phyloP scores from a whole-genome alignment of 2,113 vertebrate genomes.

The Thomomys bottae region DNA sequence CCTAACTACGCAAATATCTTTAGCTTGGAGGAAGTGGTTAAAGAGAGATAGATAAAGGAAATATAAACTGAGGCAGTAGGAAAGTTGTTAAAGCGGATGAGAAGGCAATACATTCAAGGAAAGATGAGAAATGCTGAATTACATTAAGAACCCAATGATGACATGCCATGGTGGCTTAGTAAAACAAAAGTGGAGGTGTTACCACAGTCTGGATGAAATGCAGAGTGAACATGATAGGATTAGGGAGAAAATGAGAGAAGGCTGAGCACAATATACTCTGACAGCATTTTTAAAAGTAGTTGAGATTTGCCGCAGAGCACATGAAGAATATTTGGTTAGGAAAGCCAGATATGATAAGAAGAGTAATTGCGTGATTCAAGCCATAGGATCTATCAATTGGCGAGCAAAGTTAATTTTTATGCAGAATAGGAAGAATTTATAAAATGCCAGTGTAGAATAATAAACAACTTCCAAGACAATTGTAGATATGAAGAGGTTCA shows the following conservation, averaged over 20 bases:
- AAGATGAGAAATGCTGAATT: fast-evolving
- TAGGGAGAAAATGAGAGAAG: background rate
- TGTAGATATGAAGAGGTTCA: background rate
- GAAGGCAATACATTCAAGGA: background rate
- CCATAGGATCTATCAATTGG: background rate
- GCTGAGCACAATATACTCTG: background rate
- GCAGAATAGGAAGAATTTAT: background rate
- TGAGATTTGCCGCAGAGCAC: background rate
- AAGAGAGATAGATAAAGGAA: background rate
- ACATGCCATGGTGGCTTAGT: background rate
- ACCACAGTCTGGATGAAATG: background rate
- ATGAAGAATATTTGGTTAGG: background rate
- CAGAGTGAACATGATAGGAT: background rate
- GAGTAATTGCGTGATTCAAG: background rate
- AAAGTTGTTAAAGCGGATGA: background rate
- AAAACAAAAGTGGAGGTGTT: background rate
- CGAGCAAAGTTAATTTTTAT: background rate
- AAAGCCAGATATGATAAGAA: background rate
- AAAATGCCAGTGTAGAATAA: background rate
- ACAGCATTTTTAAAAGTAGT: background rate
- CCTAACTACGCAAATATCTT: background rate
- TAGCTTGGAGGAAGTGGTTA: background rate
- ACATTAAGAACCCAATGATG: background rate
- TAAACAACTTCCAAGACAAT: background rate
- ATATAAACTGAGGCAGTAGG: background rate